Evolutionary conservation across 2,113 vertebrate species (phyloP).

Genomic region (Lagenorhynchus albirostris): DNA sequence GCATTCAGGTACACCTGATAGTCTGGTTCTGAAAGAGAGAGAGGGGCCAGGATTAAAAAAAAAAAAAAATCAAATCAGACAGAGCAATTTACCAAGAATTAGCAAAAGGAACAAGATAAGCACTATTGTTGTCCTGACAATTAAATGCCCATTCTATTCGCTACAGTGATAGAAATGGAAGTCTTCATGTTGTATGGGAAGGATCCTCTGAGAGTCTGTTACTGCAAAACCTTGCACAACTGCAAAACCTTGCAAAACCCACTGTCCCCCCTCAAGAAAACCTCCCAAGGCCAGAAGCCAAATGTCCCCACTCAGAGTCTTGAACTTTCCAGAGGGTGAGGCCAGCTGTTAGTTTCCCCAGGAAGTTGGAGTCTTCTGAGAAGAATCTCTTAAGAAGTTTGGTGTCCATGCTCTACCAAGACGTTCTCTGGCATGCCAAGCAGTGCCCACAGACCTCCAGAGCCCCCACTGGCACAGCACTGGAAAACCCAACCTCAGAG

Average conservation of each 20-base stretch:
- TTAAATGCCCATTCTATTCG: background rate
- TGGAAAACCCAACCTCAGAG: background rate
- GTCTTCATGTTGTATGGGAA: background rate
- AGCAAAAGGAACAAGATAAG: background rate
- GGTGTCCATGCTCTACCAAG: background rate
- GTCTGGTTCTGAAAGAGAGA: slow-evolving; percentile 82
- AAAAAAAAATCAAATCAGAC: slow-evolving; percentile 23
- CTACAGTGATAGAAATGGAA: background rate
- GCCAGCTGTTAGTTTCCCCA: background rate
- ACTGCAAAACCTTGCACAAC: background rate
- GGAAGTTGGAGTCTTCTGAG: background rate
- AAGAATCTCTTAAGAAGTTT: background rate
- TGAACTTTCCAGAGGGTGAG: background rate
- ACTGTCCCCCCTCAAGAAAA: background rate
- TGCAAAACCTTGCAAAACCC: background rate
- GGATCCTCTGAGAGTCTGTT: background rate
- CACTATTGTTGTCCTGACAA: background rate
- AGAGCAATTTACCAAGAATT: background rate
- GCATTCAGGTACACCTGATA: slow-evolving; percentile 85
- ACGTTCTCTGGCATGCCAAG: background rate
- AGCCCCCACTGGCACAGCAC: background rate
- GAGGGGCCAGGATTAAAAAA: background rate
- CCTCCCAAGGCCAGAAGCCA: background rate
- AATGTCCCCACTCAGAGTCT: background rate
- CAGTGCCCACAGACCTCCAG: background rate